Evolutionary conservation across 2,888 invertebrate genomes (phyloP), one percentile per base, ranked within the genome.

Genomic region (Pomacea canaliculata): DNA sequence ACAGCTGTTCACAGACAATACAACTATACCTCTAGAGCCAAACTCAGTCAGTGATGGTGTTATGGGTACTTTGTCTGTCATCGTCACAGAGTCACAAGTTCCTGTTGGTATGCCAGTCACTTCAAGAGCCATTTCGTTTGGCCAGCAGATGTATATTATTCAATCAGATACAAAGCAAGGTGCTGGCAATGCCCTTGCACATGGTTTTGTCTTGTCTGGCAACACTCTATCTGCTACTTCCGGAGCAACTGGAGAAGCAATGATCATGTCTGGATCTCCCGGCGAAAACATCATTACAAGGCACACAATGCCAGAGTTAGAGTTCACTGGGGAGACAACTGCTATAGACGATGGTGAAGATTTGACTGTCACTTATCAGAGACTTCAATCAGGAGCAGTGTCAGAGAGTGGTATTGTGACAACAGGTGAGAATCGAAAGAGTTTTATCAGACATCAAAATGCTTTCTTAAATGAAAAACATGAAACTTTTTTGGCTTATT

Each of bases 131-230:
- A 73, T 73, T 18, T 37, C 73, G 5, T 18, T 73, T 8, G 74
- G 74, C 8, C 68, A 67, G 37, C 74, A 74, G 69, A 69, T 74
- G 74, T 74, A 62, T 62, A 74, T 74, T 46, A 74, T 74, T 19
- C 74, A 69, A 60, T 63, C 68, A 2, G 69, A 69, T 46, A 62
- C 74, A 16, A 46, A 67, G 7, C 68, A 68, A 48, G 27, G 18
- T 9, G 65, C 18, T 37, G 73, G 66, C 19, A 66, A 27, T 4
- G 12, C 37, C 5, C 46, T 73, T 10, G 67, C 66, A 51, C 73
- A 72, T 12, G 62, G 56, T 19, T 74, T 69, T 27, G 63, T 74
- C 49, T 67, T 74, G n/a, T 68, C 68, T 62, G 68, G 68, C n/a
- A 67, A 48, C 7, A 51, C 59, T 27, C 48, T 59, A 19, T 16